Conservation (phyloP, 37 sponge, comb jelly and placozoan genomes). For the Axinella damicornis region DNA sequence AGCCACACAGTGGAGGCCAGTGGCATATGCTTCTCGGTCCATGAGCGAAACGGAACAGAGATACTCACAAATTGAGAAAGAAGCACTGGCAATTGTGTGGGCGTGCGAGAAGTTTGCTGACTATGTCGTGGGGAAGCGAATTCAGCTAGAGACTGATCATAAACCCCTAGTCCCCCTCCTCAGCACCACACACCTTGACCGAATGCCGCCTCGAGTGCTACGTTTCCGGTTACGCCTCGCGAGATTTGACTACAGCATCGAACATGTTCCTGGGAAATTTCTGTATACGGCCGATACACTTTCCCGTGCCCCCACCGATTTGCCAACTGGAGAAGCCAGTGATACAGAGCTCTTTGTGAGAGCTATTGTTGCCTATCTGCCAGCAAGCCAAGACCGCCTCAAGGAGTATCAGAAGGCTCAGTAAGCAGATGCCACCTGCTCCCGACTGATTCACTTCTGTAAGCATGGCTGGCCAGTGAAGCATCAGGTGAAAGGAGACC, state of each 20-base stretch:
- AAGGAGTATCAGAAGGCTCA: slow-evolving; percentile 15
- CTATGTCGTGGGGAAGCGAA: slow-evolving; percentile 33
- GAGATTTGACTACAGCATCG: slow-evolving; percentile 34
- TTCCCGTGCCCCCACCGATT: background rate
- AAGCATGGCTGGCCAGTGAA: background rate
- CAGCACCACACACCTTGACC: slow-evolving; percentile 21
- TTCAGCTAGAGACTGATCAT: slow-evolving; percentile 53
- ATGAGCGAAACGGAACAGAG: slow-evolving; percentile 14
- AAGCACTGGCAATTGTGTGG: slow-evolving; percentile 29
- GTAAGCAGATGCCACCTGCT: background rate
- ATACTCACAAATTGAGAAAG: slow-evolving; percentile 33
- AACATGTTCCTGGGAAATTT: slow-evolving; percentile 55
- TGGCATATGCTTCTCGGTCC: slow-evolving; percentile 35
- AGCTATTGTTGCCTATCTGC: background rate
- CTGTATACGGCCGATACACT: slow-evolving; percentile 53
- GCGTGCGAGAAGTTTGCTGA: slow-evolving; percentile 33
- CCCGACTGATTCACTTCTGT: background rate
- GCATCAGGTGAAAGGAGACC: background rate
- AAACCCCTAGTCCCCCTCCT: slow-evolving; percentile 57
- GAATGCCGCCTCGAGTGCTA: slow-evolving; percentile 33
- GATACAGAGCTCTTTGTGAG: slow-evolving; percentile 13
- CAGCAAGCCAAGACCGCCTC: background rate
- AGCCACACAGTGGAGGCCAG: slow-evolving; percentile 18
- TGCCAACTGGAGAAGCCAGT: background rate
- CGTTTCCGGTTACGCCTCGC: slow-evolving; percentile 33